Conservation (phyloP, 2,888 invertebrate species). For the Eupeodes luniger region DNA sequence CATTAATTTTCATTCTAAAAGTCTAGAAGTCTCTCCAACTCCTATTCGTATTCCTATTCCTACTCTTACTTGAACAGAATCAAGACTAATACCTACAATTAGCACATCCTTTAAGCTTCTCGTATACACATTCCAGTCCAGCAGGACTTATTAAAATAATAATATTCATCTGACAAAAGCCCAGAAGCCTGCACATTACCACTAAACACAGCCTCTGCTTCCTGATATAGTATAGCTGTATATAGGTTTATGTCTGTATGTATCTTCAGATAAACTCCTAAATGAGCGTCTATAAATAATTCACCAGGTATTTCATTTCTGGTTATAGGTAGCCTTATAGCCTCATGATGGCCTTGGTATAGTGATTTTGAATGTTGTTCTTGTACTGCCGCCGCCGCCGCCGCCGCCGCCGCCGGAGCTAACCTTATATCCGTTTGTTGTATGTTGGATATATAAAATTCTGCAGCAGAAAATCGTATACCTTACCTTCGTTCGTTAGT, state of each 20-base stretch:
- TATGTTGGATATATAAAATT: not conserved
- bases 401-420: not conserved
- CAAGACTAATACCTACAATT: constrained; percentile 63
- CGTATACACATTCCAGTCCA: constrained; percentile 32
- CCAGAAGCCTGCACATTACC: constrained; percentile 56
- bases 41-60: no score
- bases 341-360: not conserved
- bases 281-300: constrained; percentile 68
- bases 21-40: constrained; percentile 23
- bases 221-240: not conserved
- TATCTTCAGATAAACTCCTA: constrained; percentile 47
- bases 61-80: constrained; percentile 10
- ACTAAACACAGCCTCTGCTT: constrained; percentile 28
- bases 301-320: constrained; percentile 66
- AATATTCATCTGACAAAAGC: constrained; percentile 58
- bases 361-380: not conserved
- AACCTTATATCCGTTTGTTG: not conserved
- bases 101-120: constrained; percentile 57
- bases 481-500: constrained; percentile 8
- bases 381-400: no score
- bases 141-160: constrained; percentile 62
- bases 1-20: constrained; percentile 24
- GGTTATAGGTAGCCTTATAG: constrained; percentile 3
- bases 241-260: not conserved
- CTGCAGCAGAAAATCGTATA: constrained; percentile 21